Evolutionary conservation across 2,797 vertebrate species (phyloP), one percentile per base, ranked within the genome.

Genomic region (Cyprinodon diabolis): DNA sequence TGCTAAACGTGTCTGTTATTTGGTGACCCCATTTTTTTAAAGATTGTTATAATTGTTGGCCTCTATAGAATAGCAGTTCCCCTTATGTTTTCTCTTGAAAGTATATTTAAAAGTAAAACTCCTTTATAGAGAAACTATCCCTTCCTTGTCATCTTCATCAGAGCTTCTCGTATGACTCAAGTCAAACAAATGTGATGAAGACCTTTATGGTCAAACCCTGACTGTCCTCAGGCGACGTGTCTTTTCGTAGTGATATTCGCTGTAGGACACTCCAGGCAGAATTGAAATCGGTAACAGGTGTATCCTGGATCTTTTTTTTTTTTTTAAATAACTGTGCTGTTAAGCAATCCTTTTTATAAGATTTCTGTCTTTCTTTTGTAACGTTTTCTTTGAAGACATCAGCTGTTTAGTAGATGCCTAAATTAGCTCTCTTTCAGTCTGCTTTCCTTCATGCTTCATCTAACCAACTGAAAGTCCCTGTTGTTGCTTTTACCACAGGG

Each of bases 261-360:
- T 13, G 15, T 17, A 17, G 19, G 21, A 14, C 23, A 25, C 40
- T 76, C 9, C 35, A 72, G 66, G 72, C 48, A 49, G 71, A 65
- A 76, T 9, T 55, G 73, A 71, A 56, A 75, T 78, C 68, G 0
- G 57, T 66, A 54, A 58, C 48, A 56, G 45, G 55, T 77, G 75
- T 71, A 62, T 69, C 60, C 25, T 74, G 43, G 49, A 66, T 71
- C 15, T 15, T 58, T 68, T 66, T 75, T 30, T 25, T 25, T 30
- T 30, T 30, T 30, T 30, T 30, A 30, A 30, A 56, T 69, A 84
- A 30, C 69, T 35, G 40, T 9, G 35, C 15, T 65, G 63, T 83
- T 77, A 73, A 67, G 65, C 62, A 84, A 76, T 69, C 68, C 35
- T 74, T 54, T 88, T 80, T 30, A 81, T 84, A 74, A 87, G 82